Percentiles rank a stretch among this genome's conserved stretches.
Evolutionary conservation across 2,888 invertebrate species (phyloP).

Genomic region (Rhagophthalmus giganteus): DNA sequence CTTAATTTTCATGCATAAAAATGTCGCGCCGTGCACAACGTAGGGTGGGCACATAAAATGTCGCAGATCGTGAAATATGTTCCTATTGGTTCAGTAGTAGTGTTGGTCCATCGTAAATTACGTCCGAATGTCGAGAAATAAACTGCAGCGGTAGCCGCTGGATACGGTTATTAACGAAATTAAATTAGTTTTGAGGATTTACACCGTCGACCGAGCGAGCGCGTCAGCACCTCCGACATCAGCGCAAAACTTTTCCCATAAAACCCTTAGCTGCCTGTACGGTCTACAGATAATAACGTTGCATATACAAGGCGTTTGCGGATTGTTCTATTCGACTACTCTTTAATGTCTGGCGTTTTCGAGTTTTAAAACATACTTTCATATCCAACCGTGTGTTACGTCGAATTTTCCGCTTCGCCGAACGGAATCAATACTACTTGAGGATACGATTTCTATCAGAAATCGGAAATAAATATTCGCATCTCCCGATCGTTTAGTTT

Average conservation of each 20-base stretch:
- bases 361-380: constrained; percentile 7
- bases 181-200: constrained; percentile 26
- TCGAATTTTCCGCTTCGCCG: constrained; percentile 9
- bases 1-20: too few relatives aligned
- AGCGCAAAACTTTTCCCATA: constrained; percentile 12
- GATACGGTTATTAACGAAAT: constrained; percentile 23
- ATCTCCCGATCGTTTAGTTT: background rate
- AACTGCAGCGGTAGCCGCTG: constrained; percentile 20
- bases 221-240: constrained; percentile 8
- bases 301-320: constrained; percentile 1
- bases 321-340: background rate
- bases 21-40: too few relatives aligned
- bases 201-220: constrained; percentile 7
- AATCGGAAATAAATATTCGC: constrained; percentile 1
- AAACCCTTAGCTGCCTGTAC: constrained; percentile 2
- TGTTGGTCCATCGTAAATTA: too few relatives aligned
- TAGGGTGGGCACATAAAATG: too few relatives aligned
- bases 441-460: constrained; percentile 11
- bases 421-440: constrained; percentile 14
- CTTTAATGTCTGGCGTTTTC: constrained; percentile 2
- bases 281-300: constrained; percentile 4
- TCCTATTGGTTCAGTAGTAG: too few relatives aligned
- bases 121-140: too few relatives aligned
- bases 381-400: background rate
- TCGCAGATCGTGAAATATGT: too few relatives aligned